Percentiles rank a stretch among this genome's conserved stretches.
These are phyloP conservation scores for Carassius gibelio DNA, from an alignment of 2,113 vertebrate genomes.

Conservation along the genomic window DNA sequence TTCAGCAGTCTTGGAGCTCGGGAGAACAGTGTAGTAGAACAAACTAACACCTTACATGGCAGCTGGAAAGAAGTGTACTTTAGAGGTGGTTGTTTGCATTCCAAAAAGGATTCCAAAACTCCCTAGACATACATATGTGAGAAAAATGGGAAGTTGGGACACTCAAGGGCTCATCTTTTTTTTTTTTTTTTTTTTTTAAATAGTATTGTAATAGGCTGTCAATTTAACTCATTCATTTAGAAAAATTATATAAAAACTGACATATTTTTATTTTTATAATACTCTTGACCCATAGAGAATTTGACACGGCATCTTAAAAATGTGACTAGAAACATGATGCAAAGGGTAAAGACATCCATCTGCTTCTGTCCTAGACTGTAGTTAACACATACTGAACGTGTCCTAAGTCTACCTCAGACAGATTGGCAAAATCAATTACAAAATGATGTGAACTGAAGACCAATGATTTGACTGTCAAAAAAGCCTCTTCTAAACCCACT, in stretches of 20 bases:
- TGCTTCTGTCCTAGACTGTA: background rate
- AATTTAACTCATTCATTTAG: background rate
- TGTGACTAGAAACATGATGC: background rate
- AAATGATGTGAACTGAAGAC: background rate
- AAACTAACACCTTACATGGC: constrained; percentile 71
- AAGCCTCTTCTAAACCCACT: background rate
- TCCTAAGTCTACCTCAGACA: background rate
- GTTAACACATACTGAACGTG: background rate
- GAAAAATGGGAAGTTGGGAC: constrained; percentile 7
- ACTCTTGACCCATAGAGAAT: background rate
- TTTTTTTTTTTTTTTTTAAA: no score
- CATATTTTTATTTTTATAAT: background rate
- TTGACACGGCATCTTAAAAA: background rate
- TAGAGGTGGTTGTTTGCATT: constrained; percentile 59
- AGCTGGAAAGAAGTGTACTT: constrained; percentile 31
- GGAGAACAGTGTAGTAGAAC: background rate
- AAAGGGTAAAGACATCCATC: background rate
- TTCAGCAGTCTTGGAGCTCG: background rate
- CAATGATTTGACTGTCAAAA: background rate
- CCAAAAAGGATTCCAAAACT: constrained; percentile 5
- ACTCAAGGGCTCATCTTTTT: background rate
- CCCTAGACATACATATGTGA: background rate
- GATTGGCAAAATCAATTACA: background rate
- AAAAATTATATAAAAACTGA: background rate
- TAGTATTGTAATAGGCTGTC: background rate